Conservation (phyloP, 2,113 vertebrate species). For the Xenopus borealis region DNA sequence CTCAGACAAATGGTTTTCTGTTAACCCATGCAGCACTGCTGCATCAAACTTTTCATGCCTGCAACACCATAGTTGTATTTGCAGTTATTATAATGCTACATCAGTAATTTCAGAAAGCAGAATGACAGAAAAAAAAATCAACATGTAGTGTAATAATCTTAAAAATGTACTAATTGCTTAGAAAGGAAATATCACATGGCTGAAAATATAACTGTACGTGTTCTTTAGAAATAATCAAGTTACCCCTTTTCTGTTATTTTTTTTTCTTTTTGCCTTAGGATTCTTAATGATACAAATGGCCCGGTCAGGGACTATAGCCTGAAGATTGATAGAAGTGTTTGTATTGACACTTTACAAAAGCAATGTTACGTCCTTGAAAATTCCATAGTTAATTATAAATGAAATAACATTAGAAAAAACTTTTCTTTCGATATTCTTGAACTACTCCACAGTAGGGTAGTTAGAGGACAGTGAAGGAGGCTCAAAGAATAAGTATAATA, state of each 20-base stretch:
- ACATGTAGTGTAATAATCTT: constrained; percentile 65
- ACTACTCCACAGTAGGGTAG: constrained; percentile 51
- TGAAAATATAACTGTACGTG: constrained; percentile 52
- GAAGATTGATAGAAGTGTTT: constrained; percentile 58
- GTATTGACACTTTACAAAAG: constrained; percentile 68
- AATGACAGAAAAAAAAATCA: constrained; percentile 47
- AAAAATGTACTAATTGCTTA: constrained; percentile 39
- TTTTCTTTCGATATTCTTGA: constrained; percentile 57
- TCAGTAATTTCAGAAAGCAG: too few relatives aligned
- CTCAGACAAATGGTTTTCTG: constrained; percentile 34
- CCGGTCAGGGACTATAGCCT: constrained; percentile 62
- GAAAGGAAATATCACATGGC: too few relatives aligned
- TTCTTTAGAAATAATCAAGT: constrained; percentile 56
- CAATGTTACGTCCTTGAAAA: constrained; percentile 71
- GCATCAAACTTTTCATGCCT: background rate
- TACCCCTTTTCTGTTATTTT: constrained; percentile 38
- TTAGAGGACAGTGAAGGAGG: constrained; percentile 55
- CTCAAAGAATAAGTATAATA: constrained; percentile 19
- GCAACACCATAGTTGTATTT: constrained; percentile 49
- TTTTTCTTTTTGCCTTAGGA: constrained; percentile 55
- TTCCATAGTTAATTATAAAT: constrained; percentile 76
- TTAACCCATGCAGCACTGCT: constrained; percentile 20
- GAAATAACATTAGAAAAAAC: constrained; percentile 52
- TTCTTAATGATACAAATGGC: constrained; percentile 58
- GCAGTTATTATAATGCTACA: constrained; percentile 57